phyloP scores from a whole-genome alignment of 1,140 invertebrate genomes.

The Drosophila baimaii region DNA sequence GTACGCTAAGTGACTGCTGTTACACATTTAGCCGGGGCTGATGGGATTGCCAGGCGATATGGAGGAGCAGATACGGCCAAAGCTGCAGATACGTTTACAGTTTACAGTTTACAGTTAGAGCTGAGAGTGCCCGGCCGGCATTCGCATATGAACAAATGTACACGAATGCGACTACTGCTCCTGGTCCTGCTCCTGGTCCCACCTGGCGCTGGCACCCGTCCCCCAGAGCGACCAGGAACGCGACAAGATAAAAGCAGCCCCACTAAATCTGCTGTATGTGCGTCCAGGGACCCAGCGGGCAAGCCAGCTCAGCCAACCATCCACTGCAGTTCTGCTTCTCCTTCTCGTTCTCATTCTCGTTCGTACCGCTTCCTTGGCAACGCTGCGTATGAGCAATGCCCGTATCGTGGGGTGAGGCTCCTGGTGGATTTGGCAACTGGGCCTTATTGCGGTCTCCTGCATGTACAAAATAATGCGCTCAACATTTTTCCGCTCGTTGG shows the following conservation, averaged over 20 bases:
- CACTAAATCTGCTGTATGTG: conserved; percentile 79
- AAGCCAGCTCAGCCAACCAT: conserved; percentile 21
- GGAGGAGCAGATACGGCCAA: conserved; percentile 47
- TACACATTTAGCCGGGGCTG: conserved; percentile 71
- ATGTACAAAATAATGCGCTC: conserved; percentile 74
- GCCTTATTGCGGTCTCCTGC: conserved; percentile 20
- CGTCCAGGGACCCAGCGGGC: conserved; percentile 55
- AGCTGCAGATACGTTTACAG: conserved; percentile 30
- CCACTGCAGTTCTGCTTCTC: conserved; percentile 15
- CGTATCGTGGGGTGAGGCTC: conserved; percentile 9
- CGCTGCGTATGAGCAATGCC: conserved; percentile 70
- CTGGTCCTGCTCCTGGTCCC: conserved; percentile 32
- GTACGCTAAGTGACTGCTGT: conserved; percentile 75
- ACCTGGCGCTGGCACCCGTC: conserved; percentile 46
- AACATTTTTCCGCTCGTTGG: conserved; percentile 62
- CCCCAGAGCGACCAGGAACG: conserved; percentile 61
- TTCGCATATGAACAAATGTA: conserved; percentile 74
- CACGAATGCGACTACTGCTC: conserved; percentile 29
- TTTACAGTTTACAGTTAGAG: conserved; percentile 4
- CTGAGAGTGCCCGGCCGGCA: conserved; percentile 28
- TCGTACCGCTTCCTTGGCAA: conserved; percentile 34
- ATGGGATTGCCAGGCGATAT: conserved; percentile 75
- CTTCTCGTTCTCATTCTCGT: background rate
- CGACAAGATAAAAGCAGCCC: conserved; percentile 75
- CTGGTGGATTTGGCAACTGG: conserved; percentile 38